Percentiles rank a stretch among this genome's conserved stretches.
These are phyloP conservation scores for Procambarus clarkii DNA, from an alignment of 1,140 invertebrate species.

Conservation along the genomic window DNA sequence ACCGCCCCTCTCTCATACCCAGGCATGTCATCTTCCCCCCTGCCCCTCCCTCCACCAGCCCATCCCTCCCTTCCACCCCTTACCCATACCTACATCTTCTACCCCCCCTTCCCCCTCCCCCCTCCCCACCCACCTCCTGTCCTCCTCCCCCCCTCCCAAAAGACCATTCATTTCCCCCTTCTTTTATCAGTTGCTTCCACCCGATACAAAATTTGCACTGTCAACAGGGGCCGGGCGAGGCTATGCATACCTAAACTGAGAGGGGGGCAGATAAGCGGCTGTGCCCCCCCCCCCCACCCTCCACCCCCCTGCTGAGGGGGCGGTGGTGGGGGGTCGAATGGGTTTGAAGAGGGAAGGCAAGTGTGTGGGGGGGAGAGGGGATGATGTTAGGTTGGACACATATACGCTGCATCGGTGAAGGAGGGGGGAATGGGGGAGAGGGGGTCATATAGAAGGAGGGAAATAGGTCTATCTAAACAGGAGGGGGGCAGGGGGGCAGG, in stretches of 20 bases:
- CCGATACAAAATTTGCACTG: slow-evolving; percentile 70
- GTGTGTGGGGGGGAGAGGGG: neutral
- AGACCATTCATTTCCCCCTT: slow-evolving; percentile 61
- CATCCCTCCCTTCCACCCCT: no score
- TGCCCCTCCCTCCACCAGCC: neutral
- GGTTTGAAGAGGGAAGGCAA: neutral
- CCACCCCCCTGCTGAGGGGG: no score
- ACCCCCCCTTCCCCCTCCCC: neutral
- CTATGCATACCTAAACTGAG: slow-evolving; percentile 66
- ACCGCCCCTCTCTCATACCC: neutral
- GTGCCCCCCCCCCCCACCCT: neutral
- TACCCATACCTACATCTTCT: neutral
- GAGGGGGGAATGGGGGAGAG: neutral
- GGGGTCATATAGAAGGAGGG: neutral
- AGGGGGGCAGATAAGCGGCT: slow-evolving; percentile 43
- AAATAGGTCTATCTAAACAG: no score
- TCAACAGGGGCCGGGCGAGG: slow-evolving; percentile 53
- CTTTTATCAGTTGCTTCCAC: slow-evolving; percentile 67
- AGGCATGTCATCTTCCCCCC: slow-evolving; percentile 2
- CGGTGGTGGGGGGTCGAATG: neutral
- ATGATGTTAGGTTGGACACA: no score
- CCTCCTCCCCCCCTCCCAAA: neutral
- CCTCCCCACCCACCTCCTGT: neutral
- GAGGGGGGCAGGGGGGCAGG: neutral
- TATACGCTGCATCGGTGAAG: no score